phyloP scores from a whole-genome alignment of 1,140 invertebrate genomes.

The Vanessa tameamea region DNA sequence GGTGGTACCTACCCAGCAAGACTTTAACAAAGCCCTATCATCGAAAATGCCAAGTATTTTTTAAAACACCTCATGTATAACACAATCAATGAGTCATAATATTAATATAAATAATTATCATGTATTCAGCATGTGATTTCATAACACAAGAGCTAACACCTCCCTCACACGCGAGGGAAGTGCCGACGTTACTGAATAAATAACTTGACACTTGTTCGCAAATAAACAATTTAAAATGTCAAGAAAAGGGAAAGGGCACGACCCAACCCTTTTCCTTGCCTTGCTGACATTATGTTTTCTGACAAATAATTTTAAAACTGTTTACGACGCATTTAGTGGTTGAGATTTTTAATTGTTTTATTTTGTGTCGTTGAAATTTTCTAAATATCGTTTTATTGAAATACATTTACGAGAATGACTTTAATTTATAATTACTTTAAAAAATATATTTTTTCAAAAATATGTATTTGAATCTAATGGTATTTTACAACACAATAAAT shows the following conservation, averaged over 20 bases:
- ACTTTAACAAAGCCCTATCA: too few species aligned
- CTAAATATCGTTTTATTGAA: too few species aligned
- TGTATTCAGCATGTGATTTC: neutral
- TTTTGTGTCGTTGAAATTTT: neutral
- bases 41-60: too few species aligned
- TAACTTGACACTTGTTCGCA: constrained; percentile 79
- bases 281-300: constrained; percentile 73
- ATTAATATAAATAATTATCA: neutral
- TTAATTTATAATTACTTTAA: too few species aligned
- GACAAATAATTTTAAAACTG: constrained; percentile 73
- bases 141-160: constrained; percentile 23
- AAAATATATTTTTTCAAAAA: too few species aligned
- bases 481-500: too few species aligned
- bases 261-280: constrained; percentile 66
- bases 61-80: neutral
- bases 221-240: constrained; percentile 81
- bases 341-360: neutral
- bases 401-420: too few species aligned
- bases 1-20: too few species aligned
- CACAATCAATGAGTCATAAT: neutral
- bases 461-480: too few species aligned
- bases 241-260: constrained; percentile 75
- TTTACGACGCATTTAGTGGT: constrained; percentile 47
- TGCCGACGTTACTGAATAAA: constrained; percentile 68
- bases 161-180: constrained; percentile 14